A percentile compares a stretch with the other conserved stretches of the same genome.
Evolutionary conservation across 2,888 invertebrate genomes (phyloP).

Genomic region (Trissolcus japonicus): DNA sequence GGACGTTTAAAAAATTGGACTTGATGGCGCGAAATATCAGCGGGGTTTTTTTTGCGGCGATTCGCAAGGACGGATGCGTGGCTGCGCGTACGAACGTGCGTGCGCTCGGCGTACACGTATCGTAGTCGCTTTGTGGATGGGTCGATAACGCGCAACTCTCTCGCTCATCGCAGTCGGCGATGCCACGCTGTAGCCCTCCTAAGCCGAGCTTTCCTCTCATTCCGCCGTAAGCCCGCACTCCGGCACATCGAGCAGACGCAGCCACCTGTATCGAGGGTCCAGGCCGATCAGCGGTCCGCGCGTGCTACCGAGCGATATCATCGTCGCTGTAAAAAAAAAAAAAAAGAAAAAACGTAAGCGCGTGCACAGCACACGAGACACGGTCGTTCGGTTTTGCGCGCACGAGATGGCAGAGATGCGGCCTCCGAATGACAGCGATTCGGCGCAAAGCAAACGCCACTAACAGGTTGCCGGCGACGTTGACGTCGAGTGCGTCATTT

Average conservation of each 20-base stretch:
- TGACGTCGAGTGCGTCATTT: slow-evolving; percentile 37
- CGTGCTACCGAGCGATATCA: slow-evolving; percentile 21
- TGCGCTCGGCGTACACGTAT: slow-evolving; percentile 56
- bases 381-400: background rate
- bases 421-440: slow-evolving; percentile 45
- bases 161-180: slow-evolving; percentile 69
- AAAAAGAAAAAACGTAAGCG: background rate
- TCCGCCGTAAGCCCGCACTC: slow-evolving; percentile 71
- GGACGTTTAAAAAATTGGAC: background rate
- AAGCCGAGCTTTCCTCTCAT: slow-evolving; percentile 72
- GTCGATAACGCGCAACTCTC: slow-evolving; percentile 74
- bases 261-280: slow-evolving; percentile 62
- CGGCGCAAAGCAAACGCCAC: slow-evolving; percentile 56
- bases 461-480: slow-evolving; percentile 59
- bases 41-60: slow-evolving; percentile 37
- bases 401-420: slow-evolving; percentile 29
- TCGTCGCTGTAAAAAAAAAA: background rate
- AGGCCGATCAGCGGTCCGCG: slow-evolving; percentile 56
- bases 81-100: slow-evolving; percentile 54
- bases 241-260: slow-evolving; percentile 67
- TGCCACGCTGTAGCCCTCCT: slow-evolving; percentile 69
- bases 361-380: background rate
- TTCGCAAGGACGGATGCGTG: slow-evolving; percentile 51
- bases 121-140: slow-evolving; percentile 64
- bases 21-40: slow-evolving; percentile 26